Evolutionary conservation across 1,140 invertebrate species (phyloP), one percentile per base, ranked within the genome.

Genomic region (Temnothorax longispinosus): DNA sequence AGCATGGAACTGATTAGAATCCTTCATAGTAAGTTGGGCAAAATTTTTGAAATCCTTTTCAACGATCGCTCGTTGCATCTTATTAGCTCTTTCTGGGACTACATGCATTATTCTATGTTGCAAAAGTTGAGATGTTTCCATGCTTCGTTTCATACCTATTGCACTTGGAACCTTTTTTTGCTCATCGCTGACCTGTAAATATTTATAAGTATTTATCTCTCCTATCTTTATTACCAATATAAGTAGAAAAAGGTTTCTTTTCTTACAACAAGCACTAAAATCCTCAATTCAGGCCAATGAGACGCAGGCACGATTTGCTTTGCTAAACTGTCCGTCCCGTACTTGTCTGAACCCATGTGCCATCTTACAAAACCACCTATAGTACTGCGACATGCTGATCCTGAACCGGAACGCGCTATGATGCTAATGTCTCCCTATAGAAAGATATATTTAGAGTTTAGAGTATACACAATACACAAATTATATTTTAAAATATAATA

Each of bases 1-100:
- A 2, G 99, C 98, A 96, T 99, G 99, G 91, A 99, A 97, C 94
- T 99, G 98, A 96, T 99, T 99, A 74, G 99, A 99, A 92, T 99
- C 99, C 95, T 97, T 97, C 98, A 99, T 99, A 21, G 99, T 99
- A 10, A 99, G 96, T 94, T 98, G 97, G 44, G 98, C 99, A 96
- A 99, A 99, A 71, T 94, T 96, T 54, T 96, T 88, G 95, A 99
- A 99, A 96, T 99, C 96, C 93, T 96, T 97, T 0, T 96, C 91
- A 47, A 96, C 76, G 74, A 99, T 99, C 10, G 99, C 98, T 88
- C 96, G 91, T 86, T 96, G 96, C 74, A 99, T 98, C 84, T 96
- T 92, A 74, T 96, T 93, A 1, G 97, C 96, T 92, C 97, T 96
- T 88, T 96, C 94, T 2, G 98, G 98, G 0, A 99, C 97, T 92